Percentiles rank a stretch among this genome's conserved stretches.
Evolutionary conservation across 2,113 vertebrate species (phyloP).

Genomic region (Struthidea cinerea): DNA sequence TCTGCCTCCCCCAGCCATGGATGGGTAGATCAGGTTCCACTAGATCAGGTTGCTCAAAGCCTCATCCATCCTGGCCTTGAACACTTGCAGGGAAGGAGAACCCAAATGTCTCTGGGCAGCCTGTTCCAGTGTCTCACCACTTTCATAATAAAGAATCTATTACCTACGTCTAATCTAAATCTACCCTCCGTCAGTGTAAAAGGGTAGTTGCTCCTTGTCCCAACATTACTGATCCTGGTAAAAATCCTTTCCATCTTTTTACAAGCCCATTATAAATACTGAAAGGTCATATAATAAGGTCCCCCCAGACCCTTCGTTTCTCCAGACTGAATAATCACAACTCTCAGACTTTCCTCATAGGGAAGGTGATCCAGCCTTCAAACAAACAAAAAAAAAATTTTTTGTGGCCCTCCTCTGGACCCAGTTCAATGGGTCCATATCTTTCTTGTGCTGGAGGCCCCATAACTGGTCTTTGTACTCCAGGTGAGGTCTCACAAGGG

Average conservation of each 20-base stretch:
- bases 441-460: not conserved
- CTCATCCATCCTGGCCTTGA: not conserved
- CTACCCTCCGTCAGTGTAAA: not conserved
- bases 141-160: not conserved
- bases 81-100: not conserved
- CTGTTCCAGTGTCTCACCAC: not conserved
- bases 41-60: not conserved
- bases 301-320: not conserved
- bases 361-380: not conserved
- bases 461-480: not conserved
- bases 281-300: not conserved
- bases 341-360: not conserved
- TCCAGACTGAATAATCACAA: not conserved
- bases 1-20: accelerated
- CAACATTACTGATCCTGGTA: accelerated
- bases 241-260: not conserved
- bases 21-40: not conserved
- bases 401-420: not conserved
- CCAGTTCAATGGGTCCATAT: accelerated
- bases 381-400: no score
- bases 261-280: not conserved
- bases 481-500: not conserved
- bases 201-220: not conserved
- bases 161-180: not conserved
- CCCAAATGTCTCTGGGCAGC: not conserved